Evolutionary conservation across 1,140 invertebrate species (phyloP).

Genomic region (Apolygus lucorum): DNA sequence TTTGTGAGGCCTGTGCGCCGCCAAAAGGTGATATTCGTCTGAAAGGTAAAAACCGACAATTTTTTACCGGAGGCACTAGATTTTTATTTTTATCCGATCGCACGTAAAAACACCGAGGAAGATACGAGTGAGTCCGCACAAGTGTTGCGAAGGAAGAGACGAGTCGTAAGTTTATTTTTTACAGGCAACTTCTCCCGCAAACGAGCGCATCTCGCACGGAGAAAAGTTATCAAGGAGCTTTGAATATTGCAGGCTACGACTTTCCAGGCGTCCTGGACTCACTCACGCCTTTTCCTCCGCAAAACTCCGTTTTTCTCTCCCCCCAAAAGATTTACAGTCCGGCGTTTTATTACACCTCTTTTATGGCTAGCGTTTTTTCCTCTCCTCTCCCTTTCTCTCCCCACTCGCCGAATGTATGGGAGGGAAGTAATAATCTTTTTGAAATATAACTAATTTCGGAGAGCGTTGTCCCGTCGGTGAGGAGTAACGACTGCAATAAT

Average conservation of each 20-base stretch:
- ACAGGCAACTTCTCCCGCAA: not conserved
- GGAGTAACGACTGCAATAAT: too few relatives aligned
- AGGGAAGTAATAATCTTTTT: slow-evolving; percentile 5
- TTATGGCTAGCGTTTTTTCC: not conserved
- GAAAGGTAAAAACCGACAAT: too few relatives aligned
- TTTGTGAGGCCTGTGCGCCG: too few relatives aligned
- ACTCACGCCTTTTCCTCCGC: not conserved
- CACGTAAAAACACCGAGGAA: too few relatives aligned
- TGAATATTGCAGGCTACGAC: slow-evolving; percentile 8
- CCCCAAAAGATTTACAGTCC: slow-evolving; percentile 10
- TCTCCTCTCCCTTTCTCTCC: not conserved
- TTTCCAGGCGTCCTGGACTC: not conserved
- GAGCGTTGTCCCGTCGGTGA: too few relatives aligned
- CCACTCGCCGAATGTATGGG: too few relatives aligned
- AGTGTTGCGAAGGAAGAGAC: too few relatives aligned
- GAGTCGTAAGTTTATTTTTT: slow-evolving; percentile 12
- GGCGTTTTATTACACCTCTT: slow-evolving; percentile 4
- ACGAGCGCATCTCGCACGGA: not conserved
- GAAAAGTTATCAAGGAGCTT: slow-evolving; percentile 12
- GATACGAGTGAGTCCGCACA: too few relatives aligned
- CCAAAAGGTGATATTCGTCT: too few relatives aligned
- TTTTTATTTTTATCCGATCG: too few relatives aligned
- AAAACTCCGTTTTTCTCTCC: not conserved
- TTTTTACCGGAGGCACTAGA: too few relatives aligned
- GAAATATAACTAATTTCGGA: slow-evolving; percentile 4